Conservation (phyloP, 2,888 invertebrate genomes). For the Rotaria sp. region DNA sequence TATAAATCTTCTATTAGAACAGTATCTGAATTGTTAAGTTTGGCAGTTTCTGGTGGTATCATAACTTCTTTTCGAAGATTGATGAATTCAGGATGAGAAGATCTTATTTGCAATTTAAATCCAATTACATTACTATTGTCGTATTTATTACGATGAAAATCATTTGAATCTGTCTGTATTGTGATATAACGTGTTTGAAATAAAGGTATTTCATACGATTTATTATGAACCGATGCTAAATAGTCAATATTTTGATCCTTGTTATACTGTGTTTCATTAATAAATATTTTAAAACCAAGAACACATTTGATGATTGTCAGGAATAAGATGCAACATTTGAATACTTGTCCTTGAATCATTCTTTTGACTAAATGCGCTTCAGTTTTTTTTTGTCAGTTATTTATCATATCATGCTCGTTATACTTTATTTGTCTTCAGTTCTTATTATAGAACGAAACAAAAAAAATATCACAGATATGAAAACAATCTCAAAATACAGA, state of each 20-base stretch:
- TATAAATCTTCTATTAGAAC: background rate
- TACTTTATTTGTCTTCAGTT: too few relatives aligned
- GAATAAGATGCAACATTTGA: background rate
- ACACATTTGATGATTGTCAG: background rate
- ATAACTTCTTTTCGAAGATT: background rate
- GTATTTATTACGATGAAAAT: background rate
- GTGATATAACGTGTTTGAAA: constrained; percentile 9
- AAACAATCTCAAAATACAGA: too few relatives aligned
- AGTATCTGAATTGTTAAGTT: background rate
- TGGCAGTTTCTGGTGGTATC: background rate
- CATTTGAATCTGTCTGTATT: background rate
- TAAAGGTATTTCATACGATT: background rate
- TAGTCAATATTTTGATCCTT: background rate
- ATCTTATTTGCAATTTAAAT: background rate
- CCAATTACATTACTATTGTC: background rate
- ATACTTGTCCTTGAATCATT: background rate
- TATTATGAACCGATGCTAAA: background rate
- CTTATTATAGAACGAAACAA: too few relatives aligned
- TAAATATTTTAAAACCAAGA: background rate
- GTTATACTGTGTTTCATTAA: background rate
- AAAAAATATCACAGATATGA: too few relatives aligned
- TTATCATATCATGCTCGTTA: background rate
- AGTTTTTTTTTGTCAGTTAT: background rate
- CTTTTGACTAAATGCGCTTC: background rate
- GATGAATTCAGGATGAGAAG: background rate